Evolutionary conservation across 1,140 invertebrate species (phyloP).

Genomic region (Aphidius ervi): DNA sequence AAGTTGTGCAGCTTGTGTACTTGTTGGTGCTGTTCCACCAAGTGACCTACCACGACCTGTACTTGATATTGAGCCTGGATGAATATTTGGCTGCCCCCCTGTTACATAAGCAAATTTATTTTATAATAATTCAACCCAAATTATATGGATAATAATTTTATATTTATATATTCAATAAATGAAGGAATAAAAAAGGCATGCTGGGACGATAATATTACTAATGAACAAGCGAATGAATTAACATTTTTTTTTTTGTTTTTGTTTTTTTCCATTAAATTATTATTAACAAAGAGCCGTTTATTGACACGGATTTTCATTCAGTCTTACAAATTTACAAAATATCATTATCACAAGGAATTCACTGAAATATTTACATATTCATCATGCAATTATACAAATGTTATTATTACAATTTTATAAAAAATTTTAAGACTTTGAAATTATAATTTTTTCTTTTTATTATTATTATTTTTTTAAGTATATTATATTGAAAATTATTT

Average conservation of each 20-base stretch:
- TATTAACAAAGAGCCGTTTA: slow-evolving; percentile 29
- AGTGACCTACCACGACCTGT: slow-evolving; percentile 58
- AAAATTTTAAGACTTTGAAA: no score
- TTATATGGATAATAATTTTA: slow-evolving; percentile 7
- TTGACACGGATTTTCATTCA: slow-evolving; percentile 28
- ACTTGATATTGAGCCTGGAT: slow-evolving; percentile 62
- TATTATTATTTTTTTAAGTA: no score
- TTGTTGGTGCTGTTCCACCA: slow-evolving; percentile 56
- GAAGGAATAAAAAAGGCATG: neutral
- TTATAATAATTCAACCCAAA: slow-evolving; percentile 19
- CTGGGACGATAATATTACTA: slow-evolving; percentile 9
- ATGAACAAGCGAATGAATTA: slow-evolving; percentile 15
- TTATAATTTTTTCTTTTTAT: no score
- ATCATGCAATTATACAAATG: slow-evolving; percentile 11
- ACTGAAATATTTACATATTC: slow-evolving; percentile 28
- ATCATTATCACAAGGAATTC: slow-evolving; percentile 27
- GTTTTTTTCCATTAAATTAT: neutral
- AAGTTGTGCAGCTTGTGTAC: slow-evolving; percentile 63
- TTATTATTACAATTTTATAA: no score
- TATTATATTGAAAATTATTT: no score
- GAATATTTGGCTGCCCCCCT: slow-evolving; percentile 60
- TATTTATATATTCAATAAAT: neutral
- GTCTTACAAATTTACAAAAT: slow-evolving; percentile 32
- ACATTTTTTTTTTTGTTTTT: slow-evolving; percentile 8
- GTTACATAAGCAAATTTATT: slow-evolving; percentile 26